These are phyloP conservation scores for Vombatus ursinus DNA, from an alignment of 2,113 vertebrate genomes.

Conservation along the genomic window DNA sequence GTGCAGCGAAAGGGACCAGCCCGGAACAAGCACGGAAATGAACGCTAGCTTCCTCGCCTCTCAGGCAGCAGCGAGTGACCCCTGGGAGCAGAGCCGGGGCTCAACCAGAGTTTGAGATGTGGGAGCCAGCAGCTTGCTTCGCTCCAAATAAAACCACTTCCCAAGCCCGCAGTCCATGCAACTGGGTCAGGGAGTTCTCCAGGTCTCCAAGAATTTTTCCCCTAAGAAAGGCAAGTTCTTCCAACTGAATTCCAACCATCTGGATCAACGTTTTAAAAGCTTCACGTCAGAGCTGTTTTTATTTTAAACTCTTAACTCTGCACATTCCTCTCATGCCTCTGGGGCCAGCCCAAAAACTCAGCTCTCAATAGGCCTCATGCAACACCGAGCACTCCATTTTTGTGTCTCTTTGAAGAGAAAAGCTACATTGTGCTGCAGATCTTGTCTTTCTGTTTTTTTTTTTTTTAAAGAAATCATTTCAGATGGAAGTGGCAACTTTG, in stretches of 20 bases:
- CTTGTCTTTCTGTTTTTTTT: slow-evolving; percentile 18
- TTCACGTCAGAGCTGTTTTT: slow-evolving; percentile 58
- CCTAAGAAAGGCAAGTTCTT: slow-evolving; percentile 51
- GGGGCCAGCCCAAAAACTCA: slow-evolving; percentile 51
- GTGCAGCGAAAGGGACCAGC: neutral
- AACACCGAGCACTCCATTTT: slow-evolving; percentile 51
- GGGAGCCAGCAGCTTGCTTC: slow-evolving; percentile 23
- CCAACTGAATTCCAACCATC: slow-evolving; percentile 64
- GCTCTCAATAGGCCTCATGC: slow-evolving; percentile 55
- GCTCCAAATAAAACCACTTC: slow-evolving; percentile 48
- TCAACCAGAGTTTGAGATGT: slow-evolving; percentile 36
- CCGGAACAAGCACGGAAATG: slow-evolving; percentile 6
- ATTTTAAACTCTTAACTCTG: slow-evolving; percentile 62
- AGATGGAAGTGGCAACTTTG: neutral
- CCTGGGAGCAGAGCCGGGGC: slow-evolving; percentile 34
- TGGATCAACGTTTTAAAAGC: slow-evolving; percentile 57
- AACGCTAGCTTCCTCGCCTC: slow-evolving; percentile 1
- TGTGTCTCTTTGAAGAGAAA: slow-evolving; percentile 58
- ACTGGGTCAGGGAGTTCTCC: slow-evolving; percentile 55
- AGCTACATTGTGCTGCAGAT: slow-evolving; percentile 51
- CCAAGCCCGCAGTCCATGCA: slow-evolving; percentile 35
- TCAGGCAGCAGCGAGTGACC: slow-evolving; percentile 1
- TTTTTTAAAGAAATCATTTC: neutral
- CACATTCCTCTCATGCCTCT: slow-evolving; percentile 58
- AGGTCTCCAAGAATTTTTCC: slow-evolving; percentile 46